Conservation (phyloP, 1,140 invertebrate genomes). For the Zaprionus gabonicus region DNA sequence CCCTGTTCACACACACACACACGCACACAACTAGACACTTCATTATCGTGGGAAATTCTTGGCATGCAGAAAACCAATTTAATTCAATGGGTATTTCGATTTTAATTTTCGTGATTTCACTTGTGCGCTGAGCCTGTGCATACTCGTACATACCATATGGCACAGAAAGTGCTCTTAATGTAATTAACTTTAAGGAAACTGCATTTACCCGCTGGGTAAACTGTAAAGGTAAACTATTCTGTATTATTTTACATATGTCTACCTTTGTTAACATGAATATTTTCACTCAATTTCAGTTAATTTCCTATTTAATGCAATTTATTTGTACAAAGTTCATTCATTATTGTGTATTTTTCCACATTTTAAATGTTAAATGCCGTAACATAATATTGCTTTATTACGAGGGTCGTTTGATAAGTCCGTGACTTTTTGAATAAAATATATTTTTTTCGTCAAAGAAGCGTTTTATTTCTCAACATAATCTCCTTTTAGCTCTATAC, state of each 20-base stretch:
- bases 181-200: background rate
- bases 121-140: background rate
- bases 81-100: constrained; percentile 7
- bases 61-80: constrained; percentile 19
- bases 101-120: constrained; percentile 6
- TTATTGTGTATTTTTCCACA: too few species aligned
- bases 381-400: background rate
- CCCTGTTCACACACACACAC: constrained; percentile 26
- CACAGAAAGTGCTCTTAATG: background rate
- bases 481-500: too few species aligned
- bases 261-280: background rate
- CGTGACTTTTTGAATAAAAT: too few species aligned
- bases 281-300: background rate
- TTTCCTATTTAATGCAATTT: background rate
- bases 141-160: background rate
- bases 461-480: too few species aligned
- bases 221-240: too few species aligned
- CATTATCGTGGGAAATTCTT: constrained; percentile 60
- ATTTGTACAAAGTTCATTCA: too few species aligned
- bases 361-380: too few species aligned
- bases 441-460: too few species aligned
- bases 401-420: too few species aligned
- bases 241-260: too few species aligned
- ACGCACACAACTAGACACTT: constrained; percentile 33
- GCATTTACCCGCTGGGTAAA: too few species aligned